Evolutionary conservation across 2,888 invertebrate genomes (phyloP).

Genomic region (Periphyllus acericola): DNA sequence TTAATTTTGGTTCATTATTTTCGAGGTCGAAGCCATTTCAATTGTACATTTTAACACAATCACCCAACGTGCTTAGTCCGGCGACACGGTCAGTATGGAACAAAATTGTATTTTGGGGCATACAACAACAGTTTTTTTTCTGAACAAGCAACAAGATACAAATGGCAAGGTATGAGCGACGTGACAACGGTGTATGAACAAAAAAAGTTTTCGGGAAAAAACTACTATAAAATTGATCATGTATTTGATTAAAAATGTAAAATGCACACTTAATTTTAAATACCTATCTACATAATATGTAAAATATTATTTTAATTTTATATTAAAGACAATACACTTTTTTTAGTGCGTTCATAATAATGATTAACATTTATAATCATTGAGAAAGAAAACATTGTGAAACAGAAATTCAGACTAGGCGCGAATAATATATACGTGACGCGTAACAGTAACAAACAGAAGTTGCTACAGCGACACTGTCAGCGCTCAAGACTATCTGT

Average conservation of each 20-base stretch:
- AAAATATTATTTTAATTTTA: too few species aligned
- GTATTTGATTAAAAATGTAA: too few species aligned
- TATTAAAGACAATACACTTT: not conserved
- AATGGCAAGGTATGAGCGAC: not conserved
- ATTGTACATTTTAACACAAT: slow-evolving; percentile 1
- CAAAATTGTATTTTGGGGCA: not conserved
- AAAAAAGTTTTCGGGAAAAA: too few species aligned
- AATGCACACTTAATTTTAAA: too few species aligned
- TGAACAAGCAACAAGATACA: not conserved
- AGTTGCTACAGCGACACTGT: not conserved
- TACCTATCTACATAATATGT: too few species aligned
- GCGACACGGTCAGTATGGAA: not conserved
- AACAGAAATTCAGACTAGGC: not conserved
- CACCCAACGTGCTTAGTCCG: not conserved
- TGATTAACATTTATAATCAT: not conserved
- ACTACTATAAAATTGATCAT: too few species aligned
- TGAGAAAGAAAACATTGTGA: not conserved
- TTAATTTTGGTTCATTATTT: slow-evolving; percentile 40
- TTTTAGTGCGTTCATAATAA: not conserved
- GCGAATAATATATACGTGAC: not conserved
- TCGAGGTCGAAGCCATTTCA: slow-evolving; percentile 11
- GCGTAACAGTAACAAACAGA: not conserved
- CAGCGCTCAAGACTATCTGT: slow-evolving; percentile 4
- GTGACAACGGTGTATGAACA: too few species aligned
- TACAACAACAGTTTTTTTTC: not conserved